Base-by-base conservation (phyloP, 2,113 vertebrate species). In the Xyliphius kryptos region DNA sequence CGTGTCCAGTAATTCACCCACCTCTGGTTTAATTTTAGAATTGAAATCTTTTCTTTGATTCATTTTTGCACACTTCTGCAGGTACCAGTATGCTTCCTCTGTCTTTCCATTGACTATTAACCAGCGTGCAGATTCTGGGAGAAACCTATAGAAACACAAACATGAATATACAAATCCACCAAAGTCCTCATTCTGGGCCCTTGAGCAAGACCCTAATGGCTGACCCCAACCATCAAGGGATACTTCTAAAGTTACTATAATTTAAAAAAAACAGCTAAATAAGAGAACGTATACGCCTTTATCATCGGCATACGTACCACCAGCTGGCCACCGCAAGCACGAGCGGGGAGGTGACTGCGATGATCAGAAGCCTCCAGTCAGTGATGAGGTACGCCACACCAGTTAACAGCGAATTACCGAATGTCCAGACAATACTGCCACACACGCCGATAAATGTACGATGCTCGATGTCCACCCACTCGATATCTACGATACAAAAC, bases 91-190 rank as follows among this genome's bases (percentile, higher is more conserved):
- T 22, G 92, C 94, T 56, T 76, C 75, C 0, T 86, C 78, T 37
- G 78, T 63, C 16, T 80, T 85, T 46, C 89, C 88, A 1, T 84
- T 91, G 19, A 86, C 88, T 74, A 92, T 72, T 56, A 95, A 88
- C 93, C 93, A 95, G 22, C 91, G 80, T 0, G 90, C 91, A 44
- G 93, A 97, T 78, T 96, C 94, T 44, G 94, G 92, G 58, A 96
- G 83, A 91, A 91, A 92, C 87, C 93, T 97, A 49, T 97, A 46
- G 15, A 9, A 55, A n/a, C 10, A 51, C 5, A 72, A 21, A 7
- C 12, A 14, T n/a, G n/a, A 32, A 32, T 32, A 32, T 32, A 32
- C 26, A 32, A 6, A 6, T 32, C 26, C 26, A 32, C 26, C 26
- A 5, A 32, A 32, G 26, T 3, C 7, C 26, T 32, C 7, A 32